A percentile compares a stretch with the other conserved stretches of the same genome.
These are phyloP conservation scores for Cerastoderma edule DNA, from an alignment of 2,888 invertebrate genomes.

Conservation along the genomic window DNA sequence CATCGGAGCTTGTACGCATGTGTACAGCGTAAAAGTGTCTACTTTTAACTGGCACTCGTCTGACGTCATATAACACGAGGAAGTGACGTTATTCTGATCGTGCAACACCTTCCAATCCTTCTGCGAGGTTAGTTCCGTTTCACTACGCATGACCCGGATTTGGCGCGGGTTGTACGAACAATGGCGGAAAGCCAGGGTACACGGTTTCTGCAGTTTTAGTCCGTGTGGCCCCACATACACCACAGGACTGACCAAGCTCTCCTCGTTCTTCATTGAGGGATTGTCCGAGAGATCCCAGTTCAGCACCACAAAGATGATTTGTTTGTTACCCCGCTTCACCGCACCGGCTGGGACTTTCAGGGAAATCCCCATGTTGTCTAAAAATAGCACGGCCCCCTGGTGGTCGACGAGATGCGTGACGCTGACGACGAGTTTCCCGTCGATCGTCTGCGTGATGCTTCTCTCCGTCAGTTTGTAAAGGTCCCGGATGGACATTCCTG, in stretches of 20 bases:
- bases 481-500: slow-evolving; percentile 13
- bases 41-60: slow-evolving; percentile 66
- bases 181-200: slow-evolving; percentile 63
- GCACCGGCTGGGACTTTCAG: slow-evolving; percentile 66
- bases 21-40: slow-evolving; percentile 65
- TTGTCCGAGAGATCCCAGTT: slow-evolving; percentile 72
- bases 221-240: slow-evolving; percentile 72
- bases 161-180: slow-evolving; percentile 68
- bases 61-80: slow-evolving; percentile 46
- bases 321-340: slow-evolving; percentile 42
- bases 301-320: slow-evolving; percentile 63
- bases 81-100: slow-evolving; percentile 30
- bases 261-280: slow-evolving; percentile 57
- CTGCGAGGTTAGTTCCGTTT: slow-evolving; percentile 56
- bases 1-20: slow-evolving; percentile 61
- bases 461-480: slow-evolving; percentile 45
- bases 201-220: slow-evolving; percentile 62
- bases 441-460: slow-evolving; percentile 54
- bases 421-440: slow-evolving; percentile 63
- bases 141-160: slow-evolving; percentile 65
- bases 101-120: slow-evolving; percentile 60
- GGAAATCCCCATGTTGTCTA: slow-evolving; percentile 72
- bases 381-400: slow-evolving; percentile 58
- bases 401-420: slow-evolving; percentile 58
- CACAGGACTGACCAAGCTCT: slow-evolving; percentile 70